phyloP scores from a whole-genome alignment of 2,113 vertebrate genomes.

The Chaenogobius annularis region DNA sequence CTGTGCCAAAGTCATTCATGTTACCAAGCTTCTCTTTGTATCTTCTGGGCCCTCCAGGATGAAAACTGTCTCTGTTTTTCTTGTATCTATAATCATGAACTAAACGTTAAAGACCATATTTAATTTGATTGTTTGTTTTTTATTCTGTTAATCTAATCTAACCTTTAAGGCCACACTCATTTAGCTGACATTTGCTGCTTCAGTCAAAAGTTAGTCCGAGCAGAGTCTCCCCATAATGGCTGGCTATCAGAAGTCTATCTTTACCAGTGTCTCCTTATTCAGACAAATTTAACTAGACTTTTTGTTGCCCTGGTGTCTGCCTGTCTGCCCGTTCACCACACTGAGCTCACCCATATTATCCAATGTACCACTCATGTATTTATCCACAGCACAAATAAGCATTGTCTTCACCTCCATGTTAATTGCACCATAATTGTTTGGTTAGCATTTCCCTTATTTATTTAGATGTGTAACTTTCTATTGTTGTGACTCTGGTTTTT shows the following conservation, averaged over 20 bases:
- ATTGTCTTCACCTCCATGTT: slow-evolving; percentile 8
- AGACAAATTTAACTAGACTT: not conserved
- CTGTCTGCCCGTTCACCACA: slow-evolving; percentile 6
- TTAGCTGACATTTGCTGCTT: not conserved
- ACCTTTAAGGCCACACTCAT: not conserved
- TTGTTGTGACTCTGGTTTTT: slow-evolving; percentile 19
- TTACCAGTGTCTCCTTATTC: not conserved
- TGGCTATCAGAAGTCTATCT: slow-evolving; percentile 3
- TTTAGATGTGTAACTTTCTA: slow-evolving; percentile 10
- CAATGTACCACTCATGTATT: not conserved
- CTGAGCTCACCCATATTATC: slow-evolving; percentile 6
- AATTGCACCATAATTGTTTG: slow-evolving; percentile 3
- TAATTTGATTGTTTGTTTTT: no score
- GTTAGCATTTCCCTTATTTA: slow-evolving; percentile 6
- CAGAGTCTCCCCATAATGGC: not conserved
- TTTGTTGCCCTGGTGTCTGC: not conserved
- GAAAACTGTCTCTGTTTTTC: no score
- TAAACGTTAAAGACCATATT: no score
- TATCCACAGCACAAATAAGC: slow-evolving; percentile 6
- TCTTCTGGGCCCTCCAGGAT: no score
- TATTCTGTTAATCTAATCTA: not conserved
- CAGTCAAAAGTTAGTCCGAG: not conserved
- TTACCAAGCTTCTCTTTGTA: no score
- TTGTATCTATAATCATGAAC: no score
- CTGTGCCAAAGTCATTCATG: no score